Conservation (phyloP, 2,888 invertebrate genomes). For the Octodonta nipae region DNA sequence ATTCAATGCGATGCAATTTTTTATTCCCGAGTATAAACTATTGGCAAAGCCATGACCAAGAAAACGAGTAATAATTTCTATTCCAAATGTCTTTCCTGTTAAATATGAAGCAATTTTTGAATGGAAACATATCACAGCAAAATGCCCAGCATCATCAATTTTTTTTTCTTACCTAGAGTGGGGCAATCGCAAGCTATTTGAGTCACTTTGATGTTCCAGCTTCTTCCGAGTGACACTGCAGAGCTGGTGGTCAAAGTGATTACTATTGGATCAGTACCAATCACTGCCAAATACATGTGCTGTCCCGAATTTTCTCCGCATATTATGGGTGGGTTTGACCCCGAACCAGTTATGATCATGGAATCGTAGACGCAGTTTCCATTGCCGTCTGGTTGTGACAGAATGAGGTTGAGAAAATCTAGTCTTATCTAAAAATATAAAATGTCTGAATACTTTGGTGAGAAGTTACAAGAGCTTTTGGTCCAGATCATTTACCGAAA, state of each 20-base stretch:
- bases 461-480: neutral
- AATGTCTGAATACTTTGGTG: no score
- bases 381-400: conserved; percentile 60
- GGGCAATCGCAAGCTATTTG: conserved; percentile 62
- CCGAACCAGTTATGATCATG: conserved; percentile 55
- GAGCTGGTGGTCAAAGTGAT: conserved; percentile 52
- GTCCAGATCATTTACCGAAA: no score
- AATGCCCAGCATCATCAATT: no score
- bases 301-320: conserved; percentile 75
- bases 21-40: no score
- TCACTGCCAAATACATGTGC: conserved; percentile 64
- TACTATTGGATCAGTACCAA: conserved; percentile 51
- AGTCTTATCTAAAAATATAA: conserved; percentile 49
- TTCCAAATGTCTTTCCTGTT: no score
- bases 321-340: conserved; percentile 56
- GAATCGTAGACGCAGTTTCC: conserved; percentile 60
- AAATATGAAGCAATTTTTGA: no score
- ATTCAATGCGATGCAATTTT: no score
- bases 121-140: no score
- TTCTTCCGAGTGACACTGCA: conserved; percentile 46
- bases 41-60: no score
- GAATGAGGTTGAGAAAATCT: conserved; percentile 59
- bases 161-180: conserved; percentile 47
- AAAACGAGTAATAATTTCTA: no score
- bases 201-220: conserved; percentile 62